Conservation (phyloP, 2,888 invertebrate genomes). For the Steinernema carpocapsae region DNA sequence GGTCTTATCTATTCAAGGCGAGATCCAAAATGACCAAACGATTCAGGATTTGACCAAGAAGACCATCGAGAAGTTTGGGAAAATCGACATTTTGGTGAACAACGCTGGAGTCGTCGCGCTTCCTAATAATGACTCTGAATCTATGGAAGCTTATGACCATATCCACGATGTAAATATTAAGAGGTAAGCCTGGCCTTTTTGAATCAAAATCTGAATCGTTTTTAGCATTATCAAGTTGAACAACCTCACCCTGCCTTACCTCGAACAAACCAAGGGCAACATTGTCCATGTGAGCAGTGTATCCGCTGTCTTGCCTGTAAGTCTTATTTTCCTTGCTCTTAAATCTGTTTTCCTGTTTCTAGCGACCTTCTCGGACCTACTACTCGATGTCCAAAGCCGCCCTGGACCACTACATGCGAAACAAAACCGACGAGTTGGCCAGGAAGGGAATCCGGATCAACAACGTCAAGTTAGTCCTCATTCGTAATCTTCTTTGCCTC, state of each 20-base stretch:
- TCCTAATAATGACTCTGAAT: background rate
- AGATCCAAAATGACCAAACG: background rate
- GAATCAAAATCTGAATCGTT: background rate
- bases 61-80: background rate
- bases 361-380: no score
- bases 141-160: background rate
- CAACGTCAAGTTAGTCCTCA: background rate
- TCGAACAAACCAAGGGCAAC: conserved; percentile 1
- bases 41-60: background rate
- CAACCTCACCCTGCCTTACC: background rate
- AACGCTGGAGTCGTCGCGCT: background rate
- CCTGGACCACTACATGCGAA: background rate
- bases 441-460: background rate
- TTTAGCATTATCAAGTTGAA: background rate
- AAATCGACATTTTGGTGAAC: background rate
- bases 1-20: background rate
- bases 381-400: no score
- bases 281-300: background rate
- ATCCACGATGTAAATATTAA: background rate
- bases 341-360: no score
- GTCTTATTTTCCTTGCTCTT: no score
- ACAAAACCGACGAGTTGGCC: background rate
- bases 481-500: no score
- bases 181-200: background rate
- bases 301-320: background rate